A percentile compares a stretch with the other conserved stretches of the same genome.
These are phyloP conservation scores for Cephus pulcher DNA, from an alignment of 2,888 invertebrate species.

Conservation along the genomic window DNA sequence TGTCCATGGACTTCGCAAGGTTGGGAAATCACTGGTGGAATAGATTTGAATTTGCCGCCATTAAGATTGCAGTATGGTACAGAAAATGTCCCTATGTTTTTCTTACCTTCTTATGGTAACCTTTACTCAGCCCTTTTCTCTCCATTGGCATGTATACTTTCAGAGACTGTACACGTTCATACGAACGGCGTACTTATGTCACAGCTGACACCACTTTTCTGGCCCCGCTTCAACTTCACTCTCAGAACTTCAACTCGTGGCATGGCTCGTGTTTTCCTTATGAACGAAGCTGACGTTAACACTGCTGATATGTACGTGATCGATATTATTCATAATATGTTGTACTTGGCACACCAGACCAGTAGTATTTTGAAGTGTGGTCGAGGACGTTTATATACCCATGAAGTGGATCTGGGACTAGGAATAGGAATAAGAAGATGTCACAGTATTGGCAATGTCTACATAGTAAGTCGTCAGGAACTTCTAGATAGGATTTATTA, in stretches of 20 bases:
- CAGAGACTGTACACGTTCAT: conserved; percentile 26
- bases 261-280: conserved; percentile 27
- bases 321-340: conserved; percentile 27
- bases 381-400: conserved; percentile 25
- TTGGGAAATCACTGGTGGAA: conserved; percentile 31
- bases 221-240: conserved; percentile 31
- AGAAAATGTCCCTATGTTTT: not conserved
- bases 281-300: conserved; percentile 20
- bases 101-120: not conserved
- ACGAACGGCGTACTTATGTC: conserved; percentile 27
- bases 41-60: conserved; percentile 26
- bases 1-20: conserved; percentile 32
- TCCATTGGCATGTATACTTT: not conserved
- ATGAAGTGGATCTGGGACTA: conserved; percentile 26
- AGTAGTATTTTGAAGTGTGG: conserved; percentile 32
- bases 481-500: not conserved
- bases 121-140: not conserved
- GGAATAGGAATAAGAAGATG: conserved; percentile 29
- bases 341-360: conserved; percentile 23
- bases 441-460: conserved; percentile 27
- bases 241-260: conserved; percentile 26
- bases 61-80: conserved; percentile 23
- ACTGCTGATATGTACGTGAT: conserved; percentile 32
- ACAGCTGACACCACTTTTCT: conserved; percentile 26
- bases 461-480: conserved; percentile 24